Percentiles rank a stretch among this genome's conserved stretches.
Conservation (phyloP, 1,140 invertebrate species). For the Vollenhovia emeryi region DNA sequence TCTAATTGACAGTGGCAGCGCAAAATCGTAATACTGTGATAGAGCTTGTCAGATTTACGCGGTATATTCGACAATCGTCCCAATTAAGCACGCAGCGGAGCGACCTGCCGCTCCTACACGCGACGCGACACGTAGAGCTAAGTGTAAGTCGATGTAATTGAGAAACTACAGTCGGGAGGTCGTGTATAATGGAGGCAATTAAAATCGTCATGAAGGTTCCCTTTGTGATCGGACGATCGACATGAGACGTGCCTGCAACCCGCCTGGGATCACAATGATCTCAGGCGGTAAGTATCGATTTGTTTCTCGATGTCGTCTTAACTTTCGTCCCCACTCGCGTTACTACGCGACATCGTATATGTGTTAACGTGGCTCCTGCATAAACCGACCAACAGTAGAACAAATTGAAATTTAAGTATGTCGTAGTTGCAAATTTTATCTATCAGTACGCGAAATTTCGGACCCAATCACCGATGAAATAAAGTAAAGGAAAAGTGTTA, state of each 20-base stretch:
- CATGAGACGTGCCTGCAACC: background rate
- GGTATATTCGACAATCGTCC: slow-evolving; percentile 57
- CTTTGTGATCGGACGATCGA: slow-evolving; percentile 34
- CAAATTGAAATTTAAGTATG: too few species aligned
- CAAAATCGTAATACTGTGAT: slow-evolving; percentile 47
- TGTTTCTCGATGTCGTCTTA: slow-evolving; percentile 16
- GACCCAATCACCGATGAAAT: too few species aligned
- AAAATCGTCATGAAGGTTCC: slow-evolving; percentile 33
- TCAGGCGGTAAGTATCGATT: slow-evolving; percentile 23
- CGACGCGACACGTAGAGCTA: slow-evolving; percentile 34
- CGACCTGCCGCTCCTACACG: slow-evolving; percentile 38
- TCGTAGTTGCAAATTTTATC: too few species aligned
- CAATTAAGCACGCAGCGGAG: slow-evolving; percentile 58
- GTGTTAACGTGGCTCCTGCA: too few species aligned
- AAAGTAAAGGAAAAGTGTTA: too few species aligned
- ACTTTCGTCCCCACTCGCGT: background rate
- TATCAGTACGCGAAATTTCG: too few species aligned
- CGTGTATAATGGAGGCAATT: slow-evolving; percentile 52
- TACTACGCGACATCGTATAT: background rate
- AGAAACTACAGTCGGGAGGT: slow-evolving; percentile 39
- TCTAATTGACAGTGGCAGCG: slow-evolving; percentile 56
- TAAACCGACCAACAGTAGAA: too few species aligned
- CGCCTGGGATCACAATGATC: slow-evolving; percentile 14
- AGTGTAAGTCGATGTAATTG: slow-evolving; percentile 47
- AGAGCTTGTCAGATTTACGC: slow-evolving; percentile 30